Base-by-base conservation (phyloP, 2,113 vertebrate genomes). In the Oncorhynchus clarkii region DNA sequence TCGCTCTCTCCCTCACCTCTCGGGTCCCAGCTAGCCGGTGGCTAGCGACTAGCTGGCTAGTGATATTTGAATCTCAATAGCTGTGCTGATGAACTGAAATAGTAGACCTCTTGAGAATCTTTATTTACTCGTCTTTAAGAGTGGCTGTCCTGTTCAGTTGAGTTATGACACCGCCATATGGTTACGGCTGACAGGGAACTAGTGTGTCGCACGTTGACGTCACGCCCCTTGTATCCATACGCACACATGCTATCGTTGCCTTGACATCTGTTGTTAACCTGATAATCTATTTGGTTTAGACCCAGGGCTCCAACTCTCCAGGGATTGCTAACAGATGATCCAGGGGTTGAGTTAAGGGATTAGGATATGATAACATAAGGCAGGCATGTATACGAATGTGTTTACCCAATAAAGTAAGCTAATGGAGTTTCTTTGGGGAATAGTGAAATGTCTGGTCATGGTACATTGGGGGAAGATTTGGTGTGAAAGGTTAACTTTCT, bases 1-100 rank as follows among this genome's bases (percentile, higher is more conserved):
- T 51, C 66, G 9, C 26, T 34, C 27, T 5, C n/a, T 34, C 62
- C 16, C 14, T 62, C 45, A 45, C 75, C 64, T 22, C 3, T 6
- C 7, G 13, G 49, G 67, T 34, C 14, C 16, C 18, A 49, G 69
- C 72, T 74, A 77, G 79, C 73, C 77, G 62, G 74, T 71, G 75
- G 74, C 16, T 18, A 18, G 51, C 12, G 51, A 72, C 27, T 31
- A 34, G 20, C 70, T 74, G n/a, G 69, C 79, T 84, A 84, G 86
- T 86, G 86, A 88, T 88, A 91, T 92, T 45, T 45, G 85, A 90
- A 87, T 91, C 88, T 87, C 91, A 86, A 85, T 90, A 90, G 89
- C 82, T 88, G 89, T 91, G 91, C 87, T 92, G 88, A 92, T 92
- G 86, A 88, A 87, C 89, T 90, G 90, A 91, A 89, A 90, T 89